A percentile compares a stretch with the other conserved stretches of the same genome.
phyloP scores from a whole-genome alignment of 2,113 vertebrate genomes.

The Psettodes erumei region DNA sequence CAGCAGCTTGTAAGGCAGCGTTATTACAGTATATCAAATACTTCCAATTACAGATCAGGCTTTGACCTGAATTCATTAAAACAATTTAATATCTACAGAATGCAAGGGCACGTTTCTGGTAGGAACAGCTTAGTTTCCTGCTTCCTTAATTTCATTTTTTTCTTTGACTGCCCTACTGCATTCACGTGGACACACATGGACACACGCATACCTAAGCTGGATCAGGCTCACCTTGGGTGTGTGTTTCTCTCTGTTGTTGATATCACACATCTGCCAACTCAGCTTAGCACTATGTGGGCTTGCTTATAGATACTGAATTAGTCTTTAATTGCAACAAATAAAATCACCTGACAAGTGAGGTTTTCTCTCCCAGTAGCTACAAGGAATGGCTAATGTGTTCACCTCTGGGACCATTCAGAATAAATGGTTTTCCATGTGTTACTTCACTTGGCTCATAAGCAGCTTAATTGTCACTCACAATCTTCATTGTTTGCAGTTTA shows the following conservation, averaged over 20 bases:
- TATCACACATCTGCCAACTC: constrained; percentile 50
- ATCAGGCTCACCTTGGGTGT: constrained; percentile 29
- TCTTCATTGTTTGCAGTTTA: constrained; percentile 35
- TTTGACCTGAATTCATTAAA: constrained; percentile 53
- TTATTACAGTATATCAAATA: constrained; percentile 43
- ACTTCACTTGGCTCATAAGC: constrained; percentile 28
- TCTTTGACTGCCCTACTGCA: neutral
- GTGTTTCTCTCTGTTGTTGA: constrained; percentile 21
- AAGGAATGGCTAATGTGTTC: constrained; percentile 23
- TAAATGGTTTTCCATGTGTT: constrained; percentile 45
- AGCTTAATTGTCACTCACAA: constrained; percentile 44
- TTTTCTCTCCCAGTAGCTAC: constrained; percentile 19
- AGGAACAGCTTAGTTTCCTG: constrained; percentile 6
- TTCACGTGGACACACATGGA: neutral
- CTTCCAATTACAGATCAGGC: constrained; percentile 42
- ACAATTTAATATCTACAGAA: constrained; percentile 34
- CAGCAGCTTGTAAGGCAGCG: neutral
- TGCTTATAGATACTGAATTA: constrained; percentile 54
- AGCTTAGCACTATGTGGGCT: constrained; percentile 40
- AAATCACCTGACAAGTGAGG: constrained; percentile 37
- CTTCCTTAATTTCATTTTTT: neutral
- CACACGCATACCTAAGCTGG: neutral
- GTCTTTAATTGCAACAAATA: constrained; percentile 66
- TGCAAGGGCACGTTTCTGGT: constrained; percentile 15
- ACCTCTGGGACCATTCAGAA: constrained; percentile 40